Percentiles rank a stretch among this genome's conserved stretches.
These are phyloP conservation scores for Saguinus imperator DNA, from an alignment of 2,113 vertebrate genomes.

Conservation along the genomic window DNA sequence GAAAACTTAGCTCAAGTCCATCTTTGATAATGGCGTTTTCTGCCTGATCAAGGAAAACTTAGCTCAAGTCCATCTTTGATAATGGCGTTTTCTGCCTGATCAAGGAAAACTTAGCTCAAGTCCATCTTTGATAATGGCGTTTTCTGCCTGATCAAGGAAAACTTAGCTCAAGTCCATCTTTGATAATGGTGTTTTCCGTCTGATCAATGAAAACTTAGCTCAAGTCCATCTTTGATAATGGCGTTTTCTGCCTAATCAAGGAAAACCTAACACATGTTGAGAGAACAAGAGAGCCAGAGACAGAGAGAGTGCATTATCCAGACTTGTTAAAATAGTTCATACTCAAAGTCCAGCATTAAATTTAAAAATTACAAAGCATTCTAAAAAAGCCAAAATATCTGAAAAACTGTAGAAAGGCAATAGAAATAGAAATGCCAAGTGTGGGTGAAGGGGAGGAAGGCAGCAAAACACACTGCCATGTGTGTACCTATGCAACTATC, in stretches of 20 bases:
- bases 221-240: not conserved
- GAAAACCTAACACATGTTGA: not conserved
- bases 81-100: not conserved
- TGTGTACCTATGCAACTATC: too few relatives aligned
- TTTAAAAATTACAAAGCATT: not conserved
- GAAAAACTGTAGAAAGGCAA: not conserved
- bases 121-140: too few relatives aligned
- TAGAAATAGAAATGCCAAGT: not conserved
- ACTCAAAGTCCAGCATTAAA: not conserved
- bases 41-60: not conserved
- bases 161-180: too few relatives aligned
- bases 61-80: not conserved
- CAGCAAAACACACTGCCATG: too few relatives aligned
- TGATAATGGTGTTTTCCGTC: not conserved
- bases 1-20: not conserved
- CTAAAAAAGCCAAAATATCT: not conserved
- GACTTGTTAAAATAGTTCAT: not conserved
- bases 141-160: too few relatives aligned
- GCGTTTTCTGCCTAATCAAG: not conserved
- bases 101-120: not conserved
- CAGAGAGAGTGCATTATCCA: not conserved
- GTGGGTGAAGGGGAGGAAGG: too few relatives aligned
- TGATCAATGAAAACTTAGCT: not conserved
- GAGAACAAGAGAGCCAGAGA: not conserved
- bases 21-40: not conserved